phyloP scores from a whole-genome alignment of 2,888 invertebrate species.

The Amiota mariae region DNA sequence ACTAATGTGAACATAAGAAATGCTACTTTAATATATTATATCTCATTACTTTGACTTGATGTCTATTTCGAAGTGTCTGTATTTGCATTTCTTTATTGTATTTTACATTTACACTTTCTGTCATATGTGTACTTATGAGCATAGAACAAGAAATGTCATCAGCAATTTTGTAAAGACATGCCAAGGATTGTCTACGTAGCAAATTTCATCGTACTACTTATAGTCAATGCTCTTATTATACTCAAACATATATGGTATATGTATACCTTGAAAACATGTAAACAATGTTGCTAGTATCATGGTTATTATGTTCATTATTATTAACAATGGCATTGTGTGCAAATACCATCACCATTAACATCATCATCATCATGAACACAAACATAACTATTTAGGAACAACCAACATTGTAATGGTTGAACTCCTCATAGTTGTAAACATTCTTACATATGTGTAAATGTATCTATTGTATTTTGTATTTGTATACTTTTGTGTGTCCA shows the following conservation, averaged over 20 bases:
- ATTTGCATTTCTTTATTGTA: too few relatives aligned
- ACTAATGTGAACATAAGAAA: too few relatives aligned
- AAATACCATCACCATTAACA: neutral
- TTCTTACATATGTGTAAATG: neutral
- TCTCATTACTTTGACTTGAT: too few relatives aligned
- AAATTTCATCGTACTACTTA: neutral
- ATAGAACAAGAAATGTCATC: neutral
- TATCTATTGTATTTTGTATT: neutral
- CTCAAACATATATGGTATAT: too few relatives aligned
- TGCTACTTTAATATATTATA: too few relatives aligned
- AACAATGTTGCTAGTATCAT: neutral
- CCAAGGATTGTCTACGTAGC: neutral
- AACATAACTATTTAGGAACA: neutral
- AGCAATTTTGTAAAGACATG: neutral
- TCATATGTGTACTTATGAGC: too few relatives aligned
- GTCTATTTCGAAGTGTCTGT: too few relatives aligned
- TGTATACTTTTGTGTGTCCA: too few relatives aligned
- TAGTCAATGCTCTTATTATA: too few relatives aligned
- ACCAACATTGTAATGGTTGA: neutral
- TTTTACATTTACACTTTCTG: too few relatives aligned
- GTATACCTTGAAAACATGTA: too few relatives aligned
- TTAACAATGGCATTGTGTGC: constrained; percentile 3
- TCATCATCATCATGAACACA: neutral
- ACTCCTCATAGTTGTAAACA: neutral
- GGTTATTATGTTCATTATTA: constrained; percentile 3